Conservation (phyloP, 2,888 invertebrate genomes). For the Hoplodrina blanda region DNA sequence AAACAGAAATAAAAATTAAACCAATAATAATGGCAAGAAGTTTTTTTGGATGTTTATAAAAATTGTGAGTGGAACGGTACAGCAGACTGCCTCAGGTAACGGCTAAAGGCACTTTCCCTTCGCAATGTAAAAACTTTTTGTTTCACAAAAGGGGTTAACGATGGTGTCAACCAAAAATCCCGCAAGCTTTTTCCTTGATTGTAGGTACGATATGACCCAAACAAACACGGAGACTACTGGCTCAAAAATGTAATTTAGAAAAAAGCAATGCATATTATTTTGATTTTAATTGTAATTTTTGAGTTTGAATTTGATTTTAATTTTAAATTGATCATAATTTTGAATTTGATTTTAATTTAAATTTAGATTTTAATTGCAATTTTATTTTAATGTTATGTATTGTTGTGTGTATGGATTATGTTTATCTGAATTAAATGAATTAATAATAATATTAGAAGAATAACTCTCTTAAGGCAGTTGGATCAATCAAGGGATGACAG, state of each 20-base stretch:
- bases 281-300: too few relatives aligned
- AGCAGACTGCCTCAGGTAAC: neutral
- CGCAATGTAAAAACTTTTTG: constrained; percentile 19
- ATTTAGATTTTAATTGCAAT: too few relatives aligned
- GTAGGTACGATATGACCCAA: neutral
- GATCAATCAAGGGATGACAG: too few relatives aligned
- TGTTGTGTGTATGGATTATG: too few relatives aligned
- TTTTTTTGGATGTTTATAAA: neutral
- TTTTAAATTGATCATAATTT: too few relatives aligned
- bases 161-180: neutral
- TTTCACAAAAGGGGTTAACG: constrained; percentile 3
- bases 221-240: neutral
- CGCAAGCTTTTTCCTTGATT: neutral
- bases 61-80: neutral
- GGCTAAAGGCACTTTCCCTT: constrained; percentile 4
- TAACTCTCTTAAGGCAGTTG: too few relatives aligned
- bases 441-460: too few relatives aligned
- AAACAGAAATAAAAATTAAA: neutral
- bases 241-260: neutral
- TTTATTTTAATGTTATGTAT: too few relatives aligned
- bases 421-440: too few relatives aligned
- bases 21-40: neutral
- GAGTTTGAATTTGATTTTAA: too few relatives aligned
- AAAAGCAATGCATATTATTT: neutral
- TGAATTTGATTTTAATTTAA: too few relatives aligned